phyloP scores from a whole-genome alignment of 2,113 vertebrate genomes.

The Bothrops jararaca region DNA sequence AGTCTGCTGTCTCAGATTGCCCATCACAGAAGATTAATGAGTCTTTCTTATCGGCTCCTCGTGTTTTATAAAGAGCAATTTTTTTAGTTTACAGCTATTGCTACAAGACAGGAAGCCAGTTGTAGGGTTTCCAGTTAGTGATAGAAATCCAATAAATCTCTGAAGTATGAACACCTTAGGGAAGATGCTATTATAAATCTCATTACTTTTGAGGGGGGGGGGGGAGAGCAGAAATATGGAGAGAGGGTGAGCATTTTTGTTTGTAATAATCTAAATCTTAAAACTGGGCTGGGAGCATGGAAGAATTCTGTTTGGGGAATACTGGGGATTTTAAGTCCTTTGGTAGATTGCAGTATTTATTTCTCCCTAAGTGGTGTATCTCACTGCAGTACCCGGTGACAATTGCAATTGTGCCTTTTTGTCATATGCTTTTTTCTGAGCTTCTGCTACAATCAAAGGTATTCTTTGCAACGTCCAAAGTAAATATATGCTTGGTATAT shows the following conservation, averaged over 20 bases:
- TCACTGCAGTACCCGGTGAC: neutral
- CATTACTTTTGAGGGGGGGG: conserved; percentile 61
- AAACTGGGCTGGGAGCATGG: conserved; percentile 57
- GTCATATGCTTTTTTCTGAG: neutral
- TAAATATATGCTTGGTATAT: neutral
- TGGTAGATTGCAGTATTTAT: conserved; percentile 53
- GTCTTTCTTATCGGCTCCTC: neutral
- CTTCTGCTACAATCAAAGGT: neutral
- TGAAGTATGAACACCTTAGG: conserved; percentile 16
- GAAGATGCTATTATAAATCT: conserved; percentile 59
- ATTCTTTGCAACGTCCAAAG: neutral
- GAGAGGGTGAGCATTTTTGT: conserved; percentile 70
- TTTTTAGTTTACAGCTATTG: neutral
- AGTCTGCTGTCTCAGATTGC: neutral
- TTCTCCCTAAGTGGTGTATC: neutral
- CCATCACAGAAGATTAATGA: neutral
- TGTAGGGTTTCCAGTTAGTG: neutral
- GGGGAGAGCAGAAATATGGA: conserved; percentile 58
- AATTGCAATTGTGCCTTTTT: neutral
- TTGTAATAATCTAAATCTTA: conserved; percentile 70
- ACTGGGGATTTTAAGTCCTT: conserved; percentile 55
- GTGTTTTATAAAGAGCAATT: neutral
- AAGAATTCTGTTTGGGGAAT: conserved; percentile 51
- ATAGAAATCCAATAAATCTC: neutral
- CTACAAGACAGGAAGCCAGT: neutral